Evolutionary conservation across 2,888 invertebrate species (phyloP).

Genomic region (Willowsia nigromaculata): DNA sequence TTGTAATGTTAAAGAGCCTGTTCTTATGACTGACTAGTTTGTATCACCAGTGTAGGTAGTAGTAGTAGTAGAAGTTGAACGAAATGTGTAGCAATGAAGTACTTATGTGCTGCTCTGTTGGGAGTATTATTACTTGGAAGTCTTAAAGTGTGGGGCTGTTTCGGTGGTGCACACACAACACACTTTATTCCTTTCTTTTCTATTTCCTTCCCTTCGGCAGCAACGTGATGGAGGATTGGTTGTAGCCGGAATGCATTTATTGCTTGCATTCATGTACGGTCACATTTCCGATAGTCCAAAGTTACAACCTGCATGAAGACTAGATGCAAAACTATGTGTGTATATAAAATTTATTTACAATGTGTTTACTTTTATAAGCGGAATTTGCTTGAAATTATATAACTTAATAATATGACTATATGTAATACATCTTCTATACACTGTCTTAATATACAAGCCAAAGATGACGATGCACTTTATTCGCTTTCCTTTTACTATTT

Average conservation of each 20-base stretch:
- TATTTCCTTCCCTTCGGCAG: slow-evolving; percentile 4
- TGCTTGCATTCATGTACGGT: slow-evolving; percentile 44
- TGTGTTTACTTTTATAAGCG: neutral
- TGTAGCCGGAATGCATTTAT: slow-evolving; percentile 51
- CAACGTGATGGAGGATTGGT: neutral
- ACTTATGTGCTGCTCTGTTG: neutral
- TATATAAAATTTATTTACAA: slow-evolving; percentile 15
- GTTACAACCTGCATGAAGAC: slow-evolving; percentile 8
- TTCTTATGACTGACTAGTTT: slow-evolving; percentile 29
- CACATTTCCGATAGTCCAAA: slow-evolving; percentile 52
- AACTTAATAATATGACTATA: neutral
- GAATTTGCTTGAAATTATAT: too few species aligned
- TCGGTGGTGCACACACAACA: slow-evolving; percentile 20
- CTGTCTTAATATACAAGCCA: neutral
- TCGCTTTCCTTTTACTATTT: slow-evolving; percentile 22
- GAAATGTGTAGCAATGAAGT: slow-evolving; percentile 5
- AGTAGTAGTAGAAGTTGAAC: neutral
- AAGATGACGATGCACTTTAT: slow-evolving; percentile 37
- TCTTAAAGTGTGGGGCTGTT: slow-evolving; percentile 52
- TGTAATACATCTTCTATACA: neutral
- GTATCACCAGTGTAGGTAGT: neutral
- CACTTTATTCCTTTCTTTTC: slow-evolving; percentile 25
- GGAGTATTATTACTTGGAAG: slow-evolving; percentile 31
- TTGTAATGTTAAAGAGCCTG: neutral
- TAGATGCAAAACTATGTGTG: slow-evolving; percentile 11